Evolutionary conservation across 2,888 invertebrate genomes (phyloP).

Genomic region (Dendrolimus pini): DNA sequence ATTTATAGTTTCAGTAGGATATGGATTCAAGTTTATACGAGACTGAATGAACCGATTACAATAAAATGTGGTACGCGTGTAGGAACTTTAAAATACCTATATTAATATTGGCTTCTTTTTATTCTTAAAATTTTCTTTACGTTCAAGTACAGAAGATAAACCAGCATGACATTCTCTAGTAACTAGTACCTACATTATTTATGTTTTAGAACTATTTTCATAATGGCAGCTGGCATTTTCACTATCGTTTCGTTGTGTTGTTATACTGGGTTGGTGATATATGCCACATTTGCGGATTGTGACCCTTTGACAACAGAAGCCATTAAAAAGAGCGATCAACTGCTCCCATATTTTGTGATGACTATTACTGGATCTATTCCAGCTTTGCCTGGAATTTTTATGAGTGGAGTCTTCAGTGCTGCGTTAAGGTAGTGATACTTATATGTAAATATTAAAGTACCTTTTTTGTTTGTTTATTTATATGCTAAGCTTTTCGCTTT

Average conservation of each 20-base stretch:
- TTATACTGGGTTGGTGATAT: conserved; percentile 91
- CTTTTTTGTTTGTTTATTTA: background rate
- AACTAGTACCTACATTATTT: background rate
- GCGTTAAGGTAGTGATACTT: conserved; percentile 81
- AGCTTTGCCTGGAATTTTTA: conserved; percentile 89
- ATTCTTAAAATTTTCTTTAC: no score
- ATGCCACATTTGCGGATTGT: conserved; percentile 88
- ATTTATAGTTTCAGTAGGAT: no score
- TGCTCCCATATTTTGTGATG: conserved; percentile 90
- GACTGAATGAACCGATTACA: no score
- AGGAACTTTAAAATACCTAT: no score
- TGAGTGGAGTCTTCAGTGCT: conserved; percentile 91
- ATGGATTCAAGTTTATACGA: no score
- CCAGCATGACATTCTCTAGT: no score
- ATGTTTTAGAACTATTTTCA: conserved; percentile 80
- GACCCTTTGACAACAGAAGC: conserved; percentile 88
- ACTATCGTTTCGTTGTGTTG: conserved; percentile 86
- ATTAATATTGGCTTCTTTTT: no score
- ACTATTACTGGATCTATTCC: conserved; percentile 83
- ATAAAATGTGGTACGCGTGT: no score
- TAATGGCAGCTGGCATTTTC: conserved; percentile 86
- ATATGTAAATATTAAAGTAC: background rate
- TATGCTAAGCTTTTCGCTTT: no score
- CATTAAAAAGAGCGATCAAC: conserved; percentile 82
- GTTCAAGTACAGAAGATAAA: no score